Evolutionary conservation across 2,888 invertebrate species (phyloP), one percentile per base, ranked within the genome.

Genomic region (Drosophila affinis): DNA sequence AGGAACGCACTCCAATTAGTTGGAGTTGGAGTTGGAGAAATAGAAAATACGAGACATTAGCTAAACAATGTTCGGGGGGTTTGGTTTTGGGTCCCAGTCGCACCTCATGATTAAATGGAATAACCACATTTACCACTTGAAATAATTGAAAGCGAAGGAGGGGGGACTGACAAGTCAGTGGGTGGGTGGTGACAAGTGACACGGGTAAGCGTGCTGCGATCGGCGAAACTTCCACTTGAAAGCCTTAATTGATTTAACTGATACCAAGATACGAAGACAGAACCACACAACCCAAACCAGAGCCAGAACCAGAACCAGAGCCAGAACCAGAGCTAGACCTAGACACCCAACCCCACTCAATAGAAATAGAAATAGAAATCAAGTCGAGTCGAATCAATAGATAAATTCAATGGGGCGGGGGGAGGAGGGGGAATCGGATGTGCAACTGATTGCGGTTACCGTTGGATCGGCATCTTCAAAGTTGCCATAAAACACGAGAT

Each of bases 181-280:
- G 53, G 34, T 45, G 55, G 24, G n/a, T 55, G 39, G 59, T 49
- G 18, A 46, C 29, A 45, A 57, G 60, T 68, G 76, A 83, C 80
- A 83, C 71, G 76, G 81, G 81, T 81, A 70, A 78, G 81, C 78
- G 76, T 80, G 81, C 79, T 59, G 78, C 60, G 87, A 82, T 82
- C 87, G 87, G 83, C 78, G 74, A 77, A 78, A 73, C 72, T 82
- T 77, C 79, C 87, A 87, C 88, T 87, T 88, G 86, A 87, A 78
- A 82, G 78, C 75, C 75, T 76, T 89, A 89, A 89, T 89, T 89
- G 88, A 88, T 89, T 89, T 89, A 89, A 83, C 88, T 85, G 87
- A 88, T 88, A 84, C 77, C 73, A 70, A 68, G 60, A 72, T 61
- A 53, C 49, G n/a, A 54, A 53, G 46, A 62, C 54, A 39, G n/a